These are phyloP conservation scores for Boleophthalmus pectinirostris DNA, from an alignment of 2,113 vertebrate species.

Conservation along the genomic window DNA sequence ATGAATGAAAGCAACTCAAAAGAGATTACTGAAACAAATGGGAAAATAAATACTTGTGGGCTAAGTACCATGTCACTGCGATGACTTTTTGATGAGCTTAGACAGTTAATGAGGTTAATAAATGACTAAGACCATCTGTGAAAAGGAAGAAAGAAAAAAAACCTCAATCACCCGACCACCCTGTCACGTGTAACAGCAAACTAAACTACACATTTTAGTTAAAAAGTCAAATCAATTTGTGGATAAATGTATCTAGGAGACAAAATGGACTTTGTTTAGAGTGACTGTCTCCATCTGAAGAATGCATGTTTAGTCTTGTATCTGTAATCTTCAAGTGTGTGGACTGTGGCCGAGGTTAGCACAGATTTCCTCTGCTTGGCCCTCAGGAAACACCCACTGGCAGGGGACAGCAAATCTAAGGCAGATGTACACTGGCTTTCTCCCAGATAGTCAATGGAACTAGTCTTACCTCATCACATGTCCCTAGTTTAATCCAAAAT, in stretches of 20 bases:
- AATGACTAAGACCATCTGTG: slow-evolving; percentile 15
- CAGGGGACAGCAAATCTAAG: slow-evolving; percentile 54
- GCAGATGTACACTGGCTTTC: slow-evolving; percentile 45
- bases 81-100: slow-evolving; percentile 24
- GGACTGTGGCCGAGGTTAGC: slow-evolving; percentile 41
- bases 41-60: too few species aligned
- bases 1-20: background rate
- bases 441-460: background rate
- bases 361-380: slow-evolving; percentile 50
- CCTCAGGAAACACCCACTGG: slow-evolving; percentile 50
- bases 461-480: background rate
- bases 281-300: slow-evolving; percentile 17
- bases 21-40: slow-evolving; percentile 9
- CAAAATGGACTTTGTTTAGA: slow-evolving; percentile 2
- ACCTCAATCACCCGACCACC: too few species aligned
- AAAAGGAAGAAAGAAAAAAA: too few species aligned
- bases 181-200: background rate
- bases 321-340: slow-evolving; percentile 42
- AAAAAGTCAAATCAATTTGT: slow-evolving; percentile 31
- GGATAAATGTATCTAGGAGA: slow-evolving; percentile 5
- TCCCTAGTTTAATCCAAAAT: background rate
- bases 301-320: slow-evolving; percentile 29
- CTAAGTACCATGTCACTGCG: background rate
- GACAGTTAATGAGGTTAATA: slow-evolving; percentile 37
- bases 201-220: slow-evolving; percentile 34